These are phyloP conservation scores for Pelodytes ibericus DNA, from an alignment of 2,797 vertebrate species.

Conservation along the genomic window DNA sequence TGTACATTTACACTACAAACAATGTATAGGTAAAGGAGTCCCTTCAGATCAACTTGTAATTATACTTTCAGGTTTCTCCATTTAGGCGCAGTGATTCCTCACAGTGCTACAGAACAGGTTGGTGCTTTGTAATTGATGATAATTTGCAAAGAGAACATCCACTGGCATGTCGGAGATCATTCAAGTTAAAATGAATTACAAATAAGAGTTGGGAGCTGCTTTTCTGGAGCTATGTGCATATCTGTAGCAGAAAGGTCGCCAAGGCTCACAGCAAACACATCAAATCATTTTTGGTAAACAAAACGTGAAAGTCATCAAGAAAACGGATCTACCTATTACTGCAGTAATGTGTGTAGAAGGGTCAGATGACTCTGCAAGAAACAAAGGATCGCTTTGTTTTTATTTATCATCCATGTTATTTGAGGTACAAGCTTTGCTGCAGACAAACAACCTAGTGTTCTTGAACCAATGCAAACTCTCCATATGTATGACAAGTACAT, in stretches of 20 bases:
- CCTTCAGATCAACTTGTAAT: too few relatives aligned
- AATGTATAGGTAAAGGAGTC: too few relatives aligned
- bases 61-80: too few relatives aligned
- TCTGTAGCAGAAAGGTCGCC: background rate
- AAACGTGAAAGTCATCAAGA: background rate
- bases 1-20: too few relatives aligned
- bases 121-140: too few relatives aligned
- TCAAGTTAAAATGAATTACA: background rate
- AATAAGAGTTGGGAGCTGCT: background rate
- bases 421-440: background rate
- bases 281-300: background rate
- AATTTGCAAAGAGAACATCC: too few relatives aligned
- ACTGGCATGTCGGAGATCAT: too few relatives aligned
- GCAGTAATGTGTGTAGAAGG: background rate
- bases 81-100: too few relatives aligned
- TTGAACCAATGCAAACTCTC: too few relatives aligned
- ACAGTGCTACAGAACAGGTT: too few relatives aligned
- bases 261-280: background rate
- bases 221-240: background rate
- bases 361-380: background rate
- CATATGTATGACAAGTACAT: too few relatives aligned
- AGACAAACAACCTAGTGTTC: background rate
- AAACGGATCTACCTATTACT: background rate
- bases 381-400: background rate
- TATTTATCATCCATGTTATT: background rate